phyloP scores from a whole-genome alignment of 2,797 vertebrate genomes.

The Sebastes kiyomatsui region DNA sequence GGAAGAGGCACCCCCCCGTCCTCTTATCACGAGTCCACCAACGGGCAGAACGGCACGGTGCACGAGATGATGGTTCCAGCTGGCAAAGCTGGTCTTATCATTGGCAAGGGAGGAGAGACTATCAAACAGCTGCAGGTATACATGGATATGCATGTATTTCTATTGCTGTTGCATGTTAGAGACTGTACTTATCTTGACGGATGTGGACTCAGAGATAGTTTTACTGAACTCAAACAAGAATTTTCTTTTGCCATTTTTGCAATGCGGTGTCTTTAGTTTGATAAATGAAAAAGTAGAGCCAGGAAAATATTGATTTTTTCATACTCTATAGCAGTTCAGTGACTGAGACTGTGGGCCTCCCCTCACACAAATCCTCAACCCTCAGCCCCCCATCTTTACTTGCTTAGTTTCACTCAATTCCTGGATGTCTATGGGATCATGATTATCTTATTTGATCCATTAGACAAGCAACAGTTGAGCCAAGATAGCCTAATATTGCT shows the following conservation, averaged over 20 bases:
- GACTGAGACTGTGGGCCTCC: too few relatives aligned
- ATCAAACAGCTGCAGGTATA: constrained; percentile 91
- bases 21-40: constrained; percentile 84
- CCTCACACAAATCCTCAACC: too few relatives aligned
- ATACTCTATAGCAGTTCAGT: too few relatives aligned
- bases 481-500: too few relatives aligned
- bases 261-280: background rate
- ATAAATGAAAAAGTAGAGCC: background rate
- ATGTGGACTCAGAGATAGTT: background rate
- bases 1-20: constrained; percentile 88
- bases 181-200: background rate
- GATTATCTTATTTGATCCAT: too few relatives aligned
- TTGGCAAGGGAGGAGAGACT: constrained; percentile 92
- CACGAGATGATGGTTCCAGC: constrained; percentile 90
- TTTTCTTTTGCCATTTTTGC: background rate
- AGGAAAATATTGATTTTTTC: background rate
- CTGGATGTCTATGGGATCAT: too few relatives aligned
- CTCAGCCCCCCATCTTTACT: too few relatives aligned
- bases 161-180: background rate
- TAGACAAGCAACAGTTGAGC: too few relatives aligned
- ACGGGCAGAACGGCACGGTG: constrained; percentile 87
- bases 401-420: too few relatives aligned
- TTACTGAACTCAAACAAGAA: background rate
- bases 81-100: constrained; percentile 88
- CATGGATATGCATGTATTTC: too few relatives aligned